Conservation (phyloP, 2,113 vertebrate genomes). For the Aptenodytes forsteri region DNA sequence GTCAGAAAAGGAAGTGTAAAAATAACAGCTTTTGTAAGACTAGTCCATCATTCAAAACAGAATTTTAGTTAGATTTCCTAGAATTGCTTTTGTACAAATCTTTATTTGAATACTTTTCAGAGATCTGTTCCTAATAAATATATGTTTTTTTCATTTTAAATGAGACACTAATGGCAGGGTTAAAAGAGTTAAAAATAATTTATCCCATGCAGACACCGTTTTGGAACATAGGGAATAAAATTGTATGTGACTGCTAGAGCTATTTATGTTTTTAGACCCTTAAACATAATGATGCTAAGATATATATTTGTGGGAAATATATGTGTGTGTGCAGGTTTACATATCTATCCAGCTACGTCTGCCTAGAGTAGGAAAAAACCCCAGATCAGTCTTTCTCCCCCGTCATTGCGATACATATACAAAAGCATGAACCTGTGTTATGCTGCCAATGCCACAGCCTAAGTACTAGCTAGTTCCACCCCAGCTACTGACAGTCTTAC, state of each 20-base stretch:
- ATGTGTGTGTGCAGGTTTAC: background rate
- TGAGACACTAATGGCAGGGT: background rate
- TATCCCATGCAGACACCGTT: background rate
- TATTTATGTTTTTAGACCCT: background rate
- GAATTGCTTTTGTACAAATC: background rate
- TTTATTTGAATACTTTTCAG: background rate
- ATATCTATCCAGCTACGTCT: background rate
- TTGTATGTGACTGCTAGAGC: background rate
- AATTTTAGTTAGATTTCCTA: background rate
- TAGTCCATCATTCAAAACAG: background rate
- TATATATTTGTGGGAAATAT: background rate
- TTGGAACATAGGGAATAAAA: background rate
- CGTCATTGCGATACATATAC: background rate
- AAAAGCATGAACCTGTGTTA: accelerated
- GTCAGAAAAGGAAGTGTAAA: background rate
- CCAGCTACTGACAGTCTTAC: background rate
- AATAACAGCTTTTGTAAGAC: background rate
- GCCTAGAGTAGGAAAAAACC: background rate
- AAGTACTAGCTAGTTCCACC: background rate
- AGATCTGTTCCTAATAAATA: background rate
- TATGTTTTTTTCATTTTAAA: background rate
- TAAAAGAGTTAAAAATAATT: background rate
- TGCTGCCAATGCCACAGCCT: background rate
- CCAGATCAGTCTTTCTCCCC: background rate
- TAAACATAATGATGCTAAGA: background rate